Evolutionary conservation across 2,113 vertebrate genomes (phyloP).

Genomic region (Lophura nycthemera): DNA sequence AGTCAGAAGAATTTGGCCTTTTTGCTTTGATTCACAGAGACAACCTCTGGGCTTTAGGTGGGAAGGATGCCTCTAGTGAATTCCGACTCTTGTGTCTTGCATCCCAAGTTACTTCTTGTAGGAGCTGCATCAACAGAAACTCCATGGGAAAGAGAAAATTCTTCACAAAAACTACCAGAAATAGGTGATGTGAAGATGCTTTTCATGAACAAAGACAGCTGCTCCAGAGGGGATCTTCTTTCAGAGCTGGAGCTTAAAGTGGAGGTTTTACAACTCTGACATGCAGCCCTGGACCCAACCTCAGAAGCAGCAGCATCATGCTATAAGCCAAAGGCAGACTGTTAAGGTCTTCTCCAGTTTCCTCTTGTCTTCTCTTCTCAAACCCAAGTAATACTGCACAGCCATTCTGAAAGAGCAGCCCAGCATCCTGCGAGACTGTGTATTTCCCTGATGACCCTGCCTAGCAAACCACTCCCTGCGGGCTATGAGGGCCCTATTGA

Average conservation of each 20-base stretch:
- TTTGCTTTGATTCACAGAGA: not conserved
- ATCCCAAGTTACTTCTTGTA: not conserved
- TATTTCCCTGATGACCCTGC: accelerated
- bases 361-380: not conserved
- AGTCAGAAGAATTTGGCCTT: not conserved
- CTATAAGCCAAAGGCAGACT: not conserved
- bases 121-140: not conserved
- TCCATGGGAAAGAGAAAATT: not conserved
- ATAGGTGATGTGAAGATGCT: not conserved
- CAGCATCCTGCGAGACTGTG: not conserved
- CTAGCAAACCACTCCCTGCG: not conserved
- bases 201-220: not conserved
- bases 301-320: not conserved
- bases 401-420: not conserved
- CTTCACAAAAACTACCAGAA: accelerated
- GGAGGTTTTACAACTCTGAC: not conserved
- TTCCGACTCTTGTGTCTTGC: not conserved
- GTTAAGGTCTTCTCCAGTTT: not conserved
- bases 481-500: not conserved
- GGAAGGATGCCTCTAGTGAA: not conserved
- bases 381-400: not conserved
- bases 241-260: not conserved
- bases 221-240: not conserved
- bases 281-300: not conserved
- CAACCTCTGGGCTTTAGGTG: not conserved